Base-by-base conservation (phyloP, 2,797 vertebrate genomes). In the Sebastolobus alascanus region DNA sequence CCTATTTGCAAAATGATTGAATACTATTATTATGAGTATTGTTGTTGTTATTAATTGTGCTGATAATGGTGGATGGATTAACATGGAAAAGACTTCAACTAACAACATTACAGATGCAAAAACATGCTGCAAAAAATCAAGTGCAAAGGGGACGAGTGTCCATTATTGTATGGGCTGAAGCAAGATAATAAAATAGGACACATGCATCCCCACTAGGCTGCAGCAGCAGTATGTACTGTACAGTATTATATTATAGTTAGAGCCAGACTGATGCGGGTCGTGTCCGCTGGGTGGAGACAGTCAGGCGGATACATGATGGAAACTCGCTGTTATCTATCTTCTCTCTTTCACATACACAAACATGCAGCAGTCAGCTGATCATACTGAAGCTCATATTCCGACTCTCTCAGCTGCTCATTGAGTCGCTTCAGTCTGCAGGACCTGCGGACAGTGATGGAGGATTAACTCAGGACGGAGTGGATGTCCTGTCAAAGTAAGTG, bases 261-360 rank as follows among this genome's bases (percentile, higher is more conserved):
- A 43, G 40, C 40, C 4, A 22, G 27, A 16, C 27, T 46, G 73
- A 5, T 68, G 20, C 25, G 9, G 33, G 0, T 16, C 4, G 5
- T 35, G 29, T 1, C 58, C 84, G 5, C 67, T 80, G 31, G 82
- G 67, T 69, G 84, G 87, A 77, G 84, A 68, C 87, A 72, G 40
- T 76, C 6, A 18, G 12, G 25, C 25, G 25, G 25, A 18, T 13
- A 43, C 22, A 22, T n/a, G 20, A 22, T 54, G 52, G 52, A 54
- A n/a, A 52, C 40, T 16, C 16, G 14, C 40, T 46, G 40, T 16
- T 46, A 16, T 18, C 16, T 46, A 18, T 46, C 14, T 46, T 46
- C 43, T 46, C 14, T 7, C 52, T 5, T 10, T 22, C 64, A 29
- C 22, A 1, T 43, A 11, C 43, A 64, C 60, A 14, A 18, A 4